These are phyloP conservation scores for Polydrusus pterygomalis DNA, from an alignment of 2,888 invertebrate species.

Conservation along the genomic window DNA sequence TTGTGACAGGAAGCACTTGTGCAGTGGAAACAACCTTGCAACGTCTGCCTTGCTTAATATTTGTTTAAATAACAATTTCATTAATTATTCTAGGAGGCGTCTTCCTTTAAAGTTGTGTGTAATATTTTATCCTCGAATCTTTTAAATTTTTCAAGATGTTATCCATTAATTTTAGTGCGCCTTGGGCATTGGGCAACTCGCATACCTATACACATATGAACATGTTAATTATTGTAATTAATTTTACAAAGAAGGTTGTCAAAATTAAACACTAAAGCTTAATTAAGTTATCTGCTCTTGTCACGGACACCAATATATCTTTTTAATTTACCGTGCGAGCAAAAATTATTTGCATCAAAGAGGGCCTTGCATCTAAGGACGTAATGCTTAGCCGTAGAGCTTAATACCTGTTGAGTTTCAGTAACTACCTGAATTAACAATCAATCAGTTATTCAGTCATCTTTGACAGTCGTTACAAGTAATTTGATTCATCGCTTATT, in stretches of 20 bases:
- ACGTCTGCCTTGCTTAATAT: not conserved
- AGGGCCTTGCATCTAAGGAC: too few relatives aligned
- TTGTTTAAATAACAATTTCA: slow-evolving; percentile 4
- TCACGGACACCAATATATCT: too few relatives aligned
- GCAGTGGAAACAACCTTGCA: not conserved
- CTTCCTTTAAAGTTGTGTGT: slow-evolving; percentile 15
- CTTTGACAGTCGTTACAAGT: too few relatives aligned
- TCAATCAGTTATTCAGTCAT: too few relatives aligned
- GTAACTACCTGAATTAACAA: too few relatives aligned
- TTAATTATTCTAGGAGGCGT: not conserved
- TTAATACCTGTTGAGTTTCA: too few relatives aligned
- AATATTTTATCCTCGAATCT: not conserved
- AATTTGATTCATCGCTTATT: too few relatives aligned
- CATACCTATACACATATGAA: not conserved
- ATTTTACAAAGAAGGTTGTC: slow-evolving; percentile 13
- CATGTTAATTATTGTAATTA: slow-evolving; percentile 1
- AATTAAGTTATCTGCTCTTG: not conserved
- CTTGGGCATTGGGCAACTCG: too few relatives aligned
- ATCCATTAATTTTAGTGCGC: not conserved
- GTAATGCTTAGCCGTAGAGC: too few relatives aligned
- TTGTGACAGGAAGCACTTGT: not conserved
- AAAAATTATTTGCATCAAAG: too few relatives aligned
- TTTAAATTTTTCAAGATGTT: not conserved
- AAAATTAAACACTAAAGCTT: not conserved
- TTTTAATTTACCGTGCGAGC: too few relatives aligned